Conservation (phyloP, 2,113 vertebrate genomes). For the Grammomys surdaster region DNA sequence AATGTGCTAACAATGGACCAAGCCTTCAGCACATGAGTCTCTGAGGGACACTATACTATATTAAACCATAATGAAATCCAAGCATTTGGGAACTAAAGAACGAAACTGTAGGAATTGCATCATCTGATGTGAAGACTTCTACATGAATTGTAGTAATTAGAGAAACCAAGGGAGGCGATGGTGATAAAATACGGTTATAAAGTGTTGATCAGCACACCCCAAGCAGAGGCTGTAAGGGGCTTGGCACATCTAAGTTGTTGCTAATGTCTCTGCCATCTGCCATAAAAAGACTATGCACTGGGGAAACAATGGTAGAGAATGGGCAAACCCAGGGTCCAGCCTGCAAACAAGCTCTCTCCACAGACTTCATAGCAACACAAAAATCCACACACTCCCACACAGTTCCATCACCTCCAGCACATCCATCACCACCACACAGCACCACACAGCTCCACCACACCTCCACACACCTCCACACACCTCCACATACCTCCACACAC, state of each 20-base stretch:
- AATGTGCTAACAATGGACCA: not conserved
- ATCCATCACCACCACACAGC: not conserved
- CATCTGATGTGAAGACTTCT: not conserved
- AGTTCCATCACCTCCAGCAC: not conserved
- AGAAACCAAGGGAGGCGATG: not conserved
- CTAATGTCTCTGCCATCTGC: not conserved
- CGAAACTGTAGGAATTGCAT: not conserved
- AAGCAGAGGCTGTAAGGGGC: not conserved
- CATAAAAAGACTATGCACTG: not conserved
- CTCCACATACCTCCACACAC: not conserved
- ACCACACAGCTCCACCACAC: not conserved
- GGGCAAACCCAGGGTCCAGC: not conserved
- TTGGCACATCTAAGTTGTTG: not conserved
- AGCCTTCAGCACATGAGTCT: not conserved
- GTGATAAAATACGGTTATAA: not conserved
- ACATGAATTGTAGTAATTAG: not conserved
- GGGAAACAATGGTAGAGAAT: not conserved
- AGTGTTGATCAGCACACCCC: not conserved
- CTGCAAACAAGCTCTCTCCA: not conserved
- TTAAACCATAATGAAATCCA: not conserved
- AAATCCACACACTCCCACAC: not conserved
- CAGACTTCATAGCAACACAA: not conserved
- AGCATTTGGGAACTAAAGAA: constrained; percentile 2
- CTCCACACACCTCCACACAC: not conserved
- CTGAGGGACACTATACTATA: not conserved